These are phyloP conservation scores for Chiloscyllium punctatum DNA, from an alignment of 2,797 vertebrate genomes.

Conservation along the genomic window DNA sequence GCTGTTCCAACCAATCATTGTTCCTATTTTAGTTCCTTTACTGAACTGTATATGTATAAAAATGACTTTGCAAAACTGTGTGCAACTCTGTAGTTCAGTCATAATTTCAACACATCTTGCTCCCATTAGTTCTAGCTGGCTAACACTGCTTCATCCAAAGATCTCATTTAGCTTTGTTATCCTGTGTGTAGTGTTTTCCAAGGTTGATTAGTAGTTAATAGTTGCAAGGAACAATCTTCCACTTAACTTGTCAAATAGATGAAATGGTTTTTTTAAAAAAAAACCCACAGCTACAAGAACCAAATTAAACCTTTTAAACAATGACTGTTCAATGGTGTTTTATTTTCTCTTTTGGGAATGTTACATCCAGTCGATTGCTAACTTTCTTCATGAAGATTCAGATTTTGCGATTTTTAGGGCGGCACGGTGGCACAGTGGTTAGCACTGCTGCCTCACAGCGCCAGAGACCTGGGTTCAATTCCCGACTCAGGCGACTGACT, in stretches of 20 bases:
- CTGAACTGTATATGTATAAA: neutral
- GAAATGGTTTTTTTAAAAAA: neutral
- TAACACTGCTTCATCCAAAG: neutral
- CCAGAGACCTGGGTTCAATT: too few species aligned
- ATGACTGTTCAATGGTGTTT: neutral
- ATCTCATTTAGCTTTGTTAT: neutral
- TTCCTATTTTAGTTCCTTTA: neutral
- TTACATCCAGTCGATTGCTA: neutral
- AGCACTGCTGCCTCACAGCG: too few species aligned
- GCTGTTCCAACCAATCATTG: neutral
- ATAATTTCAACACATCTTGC: neutral
- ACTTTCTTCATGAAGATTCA: neutral
- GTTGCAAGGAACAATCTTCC: neutral
- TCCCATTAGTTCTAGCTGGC: neutral
- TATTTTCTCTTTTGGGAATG: neutral
- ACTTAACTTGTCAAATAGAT: neutral
- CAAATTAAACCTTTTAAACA: neutral
- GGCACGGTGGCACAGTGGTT: too few species aligned
- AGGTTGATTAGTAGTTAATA: neutral
- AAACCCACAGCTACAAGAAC: neutral
- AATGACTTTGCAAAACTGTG: neutral
- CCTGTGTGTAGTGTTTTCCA: neutral
- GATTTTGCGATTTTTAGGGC: neutral
- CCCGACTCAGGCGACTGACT: too few species aligned
- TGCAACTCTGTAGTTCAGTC: neutral